Percentiles rank a stretch among this genome's conserved stretches.
phyloP scores from a whole-genome alignment of 2,113 vertebrate species.

The Bothrops jararaca region DNA sequence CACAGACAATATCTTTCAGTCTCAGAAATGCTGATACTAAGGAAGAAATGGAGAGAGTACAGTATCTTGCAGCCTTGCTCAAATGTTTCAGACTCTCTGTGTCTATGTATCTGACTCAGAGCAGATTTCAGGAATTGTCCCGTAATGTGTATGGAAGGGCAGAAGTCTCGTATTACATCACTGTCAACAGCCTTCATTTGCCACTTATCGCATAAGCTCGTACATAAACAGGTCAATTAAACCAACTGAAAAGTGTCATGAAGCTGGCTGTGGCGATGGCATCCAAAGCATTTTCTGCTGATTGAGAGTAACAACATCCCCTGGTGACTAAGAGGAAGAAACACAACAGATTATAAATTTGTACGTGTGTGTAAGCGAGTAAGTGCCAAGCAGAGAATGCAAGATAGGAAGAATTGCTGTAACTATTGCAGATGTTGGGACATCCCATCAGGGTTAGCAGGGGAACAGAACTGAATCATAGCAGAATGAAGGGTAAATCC shows the following conservation, averaged over 20 bases:
- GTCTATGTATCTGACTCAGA: neutral
- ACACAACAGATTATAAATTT: neutral
- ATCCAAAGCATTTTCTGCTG: neutral
- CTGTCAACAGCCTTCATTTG: neutral
- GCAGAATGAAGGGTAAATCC: neutral
- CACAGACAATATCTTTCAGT: too few species aligned
- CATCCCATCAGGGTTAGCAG: neutral
- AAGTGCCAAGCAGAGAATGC: neutral
- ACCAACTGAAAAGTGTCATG: neutral
- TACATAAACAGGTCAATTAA: neutral
- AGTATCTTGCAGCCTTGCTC: neutral
- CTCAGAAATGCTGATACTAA: neutral
- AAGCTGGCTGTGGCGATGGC: neutral
- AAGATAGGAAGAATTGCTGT: neutral
- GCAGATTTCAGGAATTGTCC: neutral
- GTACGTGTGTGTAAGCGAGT: neutral
- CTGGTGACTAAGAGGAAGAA: conserved; percentile 7
- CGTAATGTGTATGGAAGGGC: neutral
- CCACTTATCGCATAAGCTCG: neutral
- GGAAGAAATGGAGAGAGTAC: neutral
- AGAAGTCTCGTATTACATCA: neutral
- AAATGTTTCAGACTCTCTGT: neutral
- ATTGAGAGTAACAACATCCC: conserved; percentile 5
- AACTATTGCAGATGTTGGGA: neutral
- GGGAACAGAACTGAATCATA: neutral